Conservation (phyloP, 2,797 vertebrate species). For the Gobio occitaniae region DNA sequence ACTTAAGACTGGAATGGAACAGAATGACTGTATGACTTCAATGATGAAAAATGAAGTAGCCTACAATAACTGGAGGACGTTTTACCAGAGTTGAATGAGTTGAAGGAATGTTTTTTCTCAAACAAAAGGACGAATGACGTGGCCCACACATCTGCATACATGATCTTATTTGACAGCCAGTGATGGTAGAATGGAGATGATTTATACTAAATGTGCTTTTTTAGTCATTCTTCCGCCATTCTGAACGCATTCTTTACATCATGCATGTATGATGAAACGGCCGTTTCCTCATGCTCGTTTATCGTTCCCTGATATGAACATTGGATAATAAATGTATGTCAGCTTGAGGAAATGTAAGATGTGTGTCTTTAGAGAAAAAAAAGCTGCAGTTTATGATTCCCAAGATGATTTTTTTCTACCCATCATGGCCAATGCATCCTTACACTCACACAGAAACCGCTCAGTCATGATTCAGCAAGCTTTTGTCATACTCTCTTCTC, state of each 20-base stretch:
- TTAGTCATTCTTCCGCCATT: neutral
- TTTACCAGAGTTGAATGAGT: constrained; percentile 4
- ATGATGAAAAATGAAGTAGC: constrained; percentile 30
- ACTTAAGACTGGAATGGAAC: constrained; percentile 36
- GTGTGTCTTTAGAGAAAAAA: neutral
- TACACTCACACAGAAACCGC: constrained; percentile 9
- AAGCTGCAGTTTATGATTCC: neutral
- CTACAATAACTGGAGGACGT: constrained; percentile 35
- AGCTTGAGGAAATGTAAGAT: neutral
- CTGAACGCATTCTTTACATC: neutral
- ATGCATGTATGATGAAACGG: neutral
- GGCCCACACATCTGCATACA: neutral
- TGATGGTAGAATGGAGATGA: constrained; percentile 4
- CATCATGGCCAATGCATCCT: neutral
- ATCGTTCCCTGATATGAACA: neutral
- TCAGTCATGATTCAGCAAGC: constrained; percentile 36
- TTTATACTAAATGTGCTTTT: neutral
- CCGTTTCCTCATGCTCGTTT: neutral
- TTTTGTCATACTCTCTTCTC: constrained; percentile 20
- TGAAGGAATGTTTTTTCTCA: neutral
- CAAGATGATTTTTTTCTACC: neutral
- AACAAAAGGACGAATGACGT: neutral
- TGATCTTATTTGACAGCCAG: constrained; percentile 20
- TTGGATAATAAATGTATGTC: neutral
- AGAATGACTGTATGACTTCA: constrained; percentile 40